phyloP scores from a whole-genome alignment of 2,113 vertebrate genomes.

The Cinclus cinclus region DNA sequence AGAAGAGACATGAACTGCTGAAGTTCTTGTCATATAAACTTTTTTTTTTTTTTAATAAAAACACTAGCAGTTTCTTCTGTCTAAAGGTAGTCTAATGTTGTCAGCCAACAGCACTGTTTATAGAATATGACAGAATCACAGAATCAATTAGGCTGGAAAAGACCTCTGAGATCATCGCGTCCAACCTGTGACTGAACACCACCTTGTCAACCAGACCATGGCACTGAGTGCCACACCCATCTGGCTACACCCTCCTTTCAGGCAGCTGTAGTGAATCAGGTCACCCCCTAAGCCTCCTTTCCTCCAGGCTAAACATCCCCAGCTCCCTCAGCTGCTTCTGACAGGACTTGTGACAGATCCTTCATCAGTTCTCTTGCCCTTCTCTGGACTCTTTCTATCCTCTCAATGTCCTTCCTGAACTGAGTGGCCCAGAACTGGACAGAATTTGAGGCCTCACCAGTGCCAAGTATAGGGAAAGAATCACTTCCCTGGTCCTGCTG shows the following conservation, averaged over 20 bases:
- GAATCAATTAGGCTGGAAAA: background rate
- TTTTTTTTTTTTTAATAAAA: background rate
- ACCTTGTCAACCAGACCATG: background rate
- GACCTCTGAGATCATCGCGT: background rate
- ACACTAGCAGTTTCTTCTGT: background rate
- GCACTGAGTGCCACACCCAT: background rate
- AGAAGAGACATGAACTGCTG: background rate
- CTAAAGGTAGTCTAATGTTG: background rate
- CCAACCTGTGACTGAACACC: background rate
- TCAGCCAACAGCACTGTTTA: background rate
- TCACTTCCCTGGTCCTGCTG: background rate
- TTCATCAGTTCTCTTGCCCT: background rate
- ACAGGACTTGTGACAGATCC: background rate
- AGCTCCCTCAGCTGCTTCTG: background rate
- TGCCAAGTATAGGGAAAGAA: background rate
- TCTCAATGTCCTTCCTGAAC: no score
- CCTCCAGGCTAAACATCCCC: background rate
- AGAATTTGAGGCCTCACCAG: background rate
- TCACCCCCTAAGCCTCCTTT: background rate
- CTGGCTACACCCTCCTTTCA: background rate
- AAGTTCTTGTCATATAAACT: background rate
- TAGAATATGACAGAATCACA: background rate
- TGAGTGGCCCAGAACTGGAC: background rate
- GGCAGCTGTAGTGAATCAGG: no score
- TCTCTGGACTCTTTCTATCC: fast-evolving